Base-by-base conservation (phyloP, 1,140 invertebrate genomes). In the Brachionus rotundiformis region DNA sequence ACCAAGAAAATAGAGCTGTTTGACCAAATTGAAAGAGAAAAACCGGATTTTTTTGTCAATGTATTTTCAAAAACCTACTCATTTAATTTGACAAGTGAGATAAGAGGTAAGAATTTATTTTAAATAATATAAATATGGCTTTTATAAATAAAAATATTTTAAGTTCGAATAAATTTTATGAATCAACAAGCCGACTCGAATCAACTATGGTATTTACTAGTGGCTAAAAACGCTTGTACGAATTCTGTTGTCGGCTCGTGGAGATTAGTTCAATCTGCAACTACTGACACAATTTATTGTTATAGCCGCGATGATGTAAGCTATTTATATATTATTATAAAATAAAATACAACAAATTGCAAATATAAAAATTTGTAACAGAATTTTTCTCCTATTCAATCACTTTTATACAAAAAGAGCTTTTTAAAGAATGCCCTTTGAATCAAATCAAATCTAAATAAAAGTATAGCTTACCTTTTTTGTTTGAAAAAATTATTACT, bases 221-320 rank as follows among this genome's bases (percentile, higher is more conserved):
- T 59, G 33, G 76, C 76, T 63, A 79, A 79, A 63, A 79, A 19
- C 25, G 25, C 29, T 25, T 79, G 76, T 79, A 79, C 76, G 33
- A 63, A 79, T 59, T 41, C 31, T 27, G 59, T 79, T 36, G 76
- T 79, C 41, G 76, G 76, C 23, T 39, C 76, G 23, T 79, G 76
- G 76, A 79, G 36, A 41, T 41, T 79, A 39, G 16, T 79, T 39
- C 47, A 79, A 59, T 63, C 76, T 59, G 31, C 47, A n/a, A 59
- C 76, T n/a, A 79, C 76, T 33, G 76, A 79, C 54, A 59, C 76
- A 59, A 79, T 79, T 11, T 79, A 59, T 41, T 79, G 76, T 25
- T 79, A 79, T 59, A 79, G 36, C 54, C 19, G 59, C 13, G 76
- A 54, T 63, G 76, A 79, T 41, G 76, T 79, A 79, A 79, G 19